Percentiles rank a stretch among this genome's conserved stretches.
Evolutionary conservation across 2,113 vertebrate genomes (phyloP).

Genomic region (Lutjanus erythropterus): DNA sequence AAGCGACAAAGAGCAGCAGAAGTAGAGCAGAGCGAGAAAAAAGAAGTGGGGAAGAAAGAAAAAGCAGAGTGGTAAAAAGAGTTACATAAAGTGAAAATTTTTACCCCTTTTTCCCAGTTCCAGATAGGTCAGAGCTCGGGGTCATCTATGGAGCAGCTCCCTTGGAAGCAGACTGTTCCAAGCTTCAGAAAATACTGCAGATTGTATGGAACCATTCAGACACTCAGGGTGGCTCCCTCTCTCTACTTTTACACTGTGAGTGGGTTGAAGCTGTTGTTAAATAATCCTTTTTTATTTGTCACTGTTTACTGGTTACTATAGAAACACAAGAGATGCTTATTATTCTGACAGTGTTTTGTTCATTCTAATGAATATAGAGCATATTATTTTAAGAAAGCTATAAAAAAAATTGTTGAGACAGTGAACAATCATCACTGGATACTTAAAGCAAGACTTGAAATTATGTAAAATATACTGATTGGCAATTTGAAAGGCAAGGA

Average conservation of each 20-base stretch:
- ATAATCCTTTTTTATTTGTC: background rate
- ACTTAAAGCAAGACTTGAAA: background rate
- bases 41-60: too few relatives aligned
- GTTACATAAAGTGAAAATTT: constrained; percentile 1
- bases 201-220: background rate
- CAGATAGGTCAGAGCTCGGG: constrained; percentile 3
- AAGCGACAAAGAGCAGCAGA: background rate
- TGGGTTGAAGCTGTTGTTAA: background rate
- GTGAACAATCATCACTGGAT: background rate
- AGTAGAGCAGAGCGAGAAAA: background rate
- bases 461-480: too few relatives aligned
- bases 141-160: background rate
- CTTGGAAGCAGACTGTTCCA: background rate
- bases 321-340: background rate
- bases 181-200: background rate
- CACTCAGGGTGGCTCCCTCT: background rate
- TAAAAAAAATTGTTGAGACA: background rate
- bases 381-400: background rate
- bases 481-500: too few relatives aligned
- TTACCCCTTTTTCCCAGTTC: background rate
- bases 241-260: background rate
- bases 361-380: background rate
- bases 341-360: background rate
- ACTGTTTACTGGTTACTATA: background rate
- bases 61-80: background rate